Evolutionary conservation across 2,888 invertebrate species (phyloP).

Genomic region (Drosophila fungiperda): DNA sequence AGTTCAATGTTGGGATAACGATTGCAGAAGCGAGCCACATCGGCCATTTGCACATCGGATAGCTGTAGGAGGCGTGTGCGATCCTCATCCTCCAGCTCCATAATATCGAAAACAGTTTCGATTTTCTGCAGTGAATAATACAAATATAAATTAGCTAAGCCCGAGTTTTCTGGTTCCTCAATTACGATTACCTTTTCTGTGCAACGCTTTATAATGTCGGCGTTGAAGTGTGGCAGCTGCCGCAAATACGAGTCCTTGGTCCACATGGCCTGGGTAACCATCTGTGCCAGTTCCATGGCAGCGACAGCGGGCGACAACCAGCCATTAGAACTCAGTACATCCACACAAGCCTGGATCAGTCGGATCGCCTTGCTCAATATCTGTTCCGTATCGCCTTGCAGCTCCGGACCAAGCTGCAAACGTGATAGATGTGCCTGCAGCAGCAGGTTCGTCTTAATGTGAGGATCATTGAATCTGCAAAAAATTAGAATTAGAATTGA

Average conservation of each 20-base stretch:
- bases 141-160: background rate
- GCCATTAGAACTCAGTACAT: conserved; percentile 97
- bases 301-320: conserved; percentile 99
- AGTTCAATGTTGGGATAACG: conserved; percentile 99
- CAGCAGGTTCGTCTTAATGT: conserved; percentile 97
- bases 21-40: conserved; percentile 99
- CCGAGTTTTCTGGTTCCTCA: fast-evolving
- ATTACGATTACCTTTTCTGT: conserved; percentile 88
- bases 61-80: conserved; percentile 92
- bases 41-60: conserved; percentile 95
- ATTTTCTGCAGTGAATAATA: conserved; percentile 85
- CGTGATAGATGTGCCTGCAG: conserved; percentile 98
- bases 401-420: conserved; percentile 96
- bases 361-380: conserved; percentile 94
- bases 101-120: conserved; percentile 91
- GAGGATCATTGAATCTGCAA: conserved; percentile 96
- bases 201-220: conserved; percentile 95
- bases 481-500: background rate
- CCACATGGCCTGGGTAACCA: conserved; percentile 99
- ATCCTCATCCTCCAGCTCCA: conserved; percentile 94
- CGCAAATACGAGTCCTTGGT: conserved; percentile 98
- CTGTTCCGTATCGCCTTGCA: conserved; percentile 97
- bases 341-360: conserved; percentile 97
- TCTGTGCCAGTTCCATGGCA: conserved; percentile 99
- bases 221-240: conserved; percentile 97